Evolutionary conservation across 2,888 invertebrate genomes (phyloP).

Genomic region (Aphrophora alni): DNA sequence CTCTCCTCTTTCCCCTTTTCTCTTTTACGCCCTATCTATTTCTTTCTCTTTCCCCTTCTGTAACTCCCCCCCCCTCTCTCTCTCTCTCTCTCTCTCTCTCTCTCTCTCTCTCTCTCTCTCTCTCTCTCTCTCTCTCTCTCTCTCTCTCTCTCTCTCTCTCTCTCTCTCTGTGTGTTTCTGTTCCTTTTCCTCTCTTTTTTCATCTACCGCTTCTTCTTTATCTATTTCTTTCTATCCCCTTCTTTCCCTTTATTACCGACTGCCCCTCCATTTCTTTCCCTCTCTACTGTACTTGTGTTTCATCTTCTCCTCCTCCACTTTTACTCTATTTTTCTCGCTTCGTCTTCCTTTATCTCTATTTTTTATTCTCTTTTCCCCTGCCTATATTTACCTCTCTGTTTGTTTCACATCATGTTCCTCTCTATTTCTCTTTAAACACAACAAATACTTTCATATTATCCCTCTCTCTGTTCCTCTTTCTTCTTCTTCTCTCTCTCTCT

Average conservation of each 20-base stretch:
- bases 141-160: slow-evolving; percentile 11
- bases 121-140: slow-evolving; percentile 3
- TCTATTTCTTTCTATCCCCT: slow-evolving; percentile 6
- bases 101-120: too few relatives aligned
- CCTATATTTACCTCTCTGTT: neutral
- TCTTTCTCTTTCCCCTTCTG: slow-evolving; percentile 7
- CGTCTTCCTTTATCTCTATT: neutral
- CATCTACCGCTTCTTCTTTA: neutral
- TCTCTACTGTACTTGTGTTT: too few relatives aligned
- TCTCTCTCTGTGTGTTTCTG: neutral
- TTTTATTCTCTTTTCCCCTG: neutral
- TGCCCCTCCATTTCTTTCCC: neutral
- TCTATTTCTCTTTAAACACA: slow-evolving; percentile 10
- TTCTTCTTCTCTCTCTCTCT: slow-evolving; percentile 13
- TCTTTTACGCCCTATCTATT: neutral
- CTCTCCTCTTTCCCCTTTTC: neutral
- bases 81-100: too few relatives aligned
- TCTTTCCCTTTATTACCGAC: neutral
- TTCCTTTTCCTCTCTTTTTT: neutral
- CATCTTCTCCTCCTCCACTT: neutral
- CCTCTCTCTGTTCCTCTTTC: slow-evolving; percentile 4
- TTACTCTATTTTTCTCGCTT: neutral
- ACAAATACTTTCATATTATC: neutral
- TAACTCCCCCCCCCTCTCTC: too few relatives aligned
- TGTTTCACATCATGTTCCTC: neutral